These are phyloP conservation scores for Congeria kusceri DNA, from an alignment of 2,888 invertebrate genomes.

Conservation along the genomic window DNA sequence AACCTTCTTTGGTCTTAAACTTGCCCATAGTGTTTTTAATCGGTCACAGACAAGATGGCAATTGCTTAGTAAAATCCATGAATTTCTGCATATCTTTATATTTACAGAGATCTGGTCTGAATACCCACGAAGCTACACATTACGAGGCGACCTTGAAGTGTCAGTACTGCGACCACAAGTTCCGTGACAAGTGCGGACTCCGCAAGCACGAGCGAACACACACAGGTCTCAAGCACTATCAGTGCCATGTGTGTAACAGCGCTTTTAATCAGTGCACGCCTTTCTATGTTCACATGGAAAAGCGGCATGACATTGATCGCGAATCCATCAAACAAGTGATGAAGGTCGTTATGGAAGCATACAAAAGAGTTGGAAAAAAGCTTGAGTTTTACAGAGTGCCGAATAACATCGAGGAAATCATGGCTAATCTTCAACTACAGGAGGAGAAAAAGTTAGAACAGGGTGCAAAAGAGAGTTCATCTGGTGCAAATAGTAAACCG, in stretches of 20 bases:
- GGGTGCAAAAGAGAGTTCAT: background rate
- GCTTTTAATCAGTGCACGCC: conserved; percentile 63
- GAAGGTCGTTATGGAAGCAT: conserved; percentile 27
- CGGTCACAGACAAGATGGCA: no score
- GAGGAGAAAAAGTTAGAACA: background rate
- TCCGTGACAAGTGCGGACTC: conserved; percentile 54
- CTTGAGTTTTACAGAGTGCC: background rate
- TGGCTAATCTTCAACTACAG: background rate
- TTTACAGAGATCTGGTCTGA: conserved; percentile 47
- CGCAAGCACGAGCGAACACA: conserved; percentile 57
- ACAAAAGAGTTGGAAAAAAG: conserved; percentile 34
- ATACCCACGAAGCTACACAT: conserved; percentile 56
- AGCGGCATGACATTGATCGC: conserved; percentile 45
- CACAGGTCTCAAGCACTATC: conserved; percentile 55
- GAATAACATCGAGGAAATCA: background rate
- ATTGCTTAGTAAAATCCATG: no score
- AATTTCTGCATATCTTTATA: no score
- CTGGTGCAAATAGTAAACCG: background rate
- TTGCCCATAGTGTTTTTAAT: no score
- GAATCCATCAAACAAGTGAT: conserved; percentile 44
- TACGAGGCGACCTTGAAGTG: conserved; percentile 60
- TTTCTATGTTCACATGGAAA: conserved; percentile 62
- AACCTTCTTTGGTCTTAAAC: no score
- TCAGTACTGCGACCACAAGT: conserved; percentile 55
- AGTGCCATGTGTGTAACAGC: conserved; percentile 58